phyloP scores from a whole-genome alignment of 2,797 vertebrate genomes.

The Myotis myotis region DNA sequence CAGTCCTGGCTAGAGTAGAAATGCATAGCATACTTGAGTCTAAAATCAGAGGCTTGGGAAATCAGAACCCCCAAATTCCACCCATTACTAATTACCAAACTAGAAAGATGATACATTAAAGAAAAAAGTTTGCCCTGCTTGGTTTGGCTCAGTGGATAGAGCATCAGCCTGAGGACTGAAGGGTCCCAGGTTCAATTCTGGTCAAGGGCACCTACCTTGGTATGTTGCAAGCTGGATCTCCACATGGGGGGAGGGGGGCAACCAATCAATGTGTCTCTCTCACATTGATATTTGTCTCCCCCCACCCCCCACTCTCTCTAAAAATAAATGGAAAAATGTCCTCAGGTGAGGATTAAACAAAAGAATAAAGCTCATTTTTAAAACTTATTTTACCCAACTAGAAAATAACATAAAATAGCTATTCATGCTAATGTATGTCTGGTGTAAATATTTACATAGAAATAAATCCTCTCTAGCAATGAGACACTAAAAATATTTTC shows the following conservation, averaged over 20 bases:
- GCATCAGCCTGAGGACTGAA: no score
- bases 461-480: background rate
- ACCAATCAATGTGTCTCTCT: no score
- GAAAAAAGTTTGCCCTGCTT: background rate
- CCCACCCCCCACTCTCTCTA: no score
- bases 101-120: background rate
- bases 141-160: no score
- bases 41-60: background rate
- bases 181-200: no score
- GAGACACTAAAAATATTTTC: background rate
- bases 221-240: no score
- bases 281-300: no score
- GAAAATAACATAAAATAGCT: background rate
- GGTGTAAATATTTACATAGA: background rate
- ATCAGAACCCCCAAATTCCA: background rate
- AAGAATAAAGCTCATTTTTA: no score
- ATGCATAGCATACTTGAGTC: background rate
- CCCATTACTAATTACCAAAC: background rate
- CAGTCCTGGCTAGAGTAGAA: background rate
- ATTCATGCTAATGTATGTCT: background rate
- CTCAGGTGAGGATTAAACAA: no score
- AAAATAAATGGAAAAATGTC: no score
- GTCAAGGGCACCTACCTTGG: no score
- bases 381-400: background rate
- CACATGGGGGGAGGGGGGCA: no score